Evolutionary conservation across 1,140 invertebrate genomes (phyloP), one percentile per base, ranked within the genome.

Genomic region (Augochlora pura): DNA sequence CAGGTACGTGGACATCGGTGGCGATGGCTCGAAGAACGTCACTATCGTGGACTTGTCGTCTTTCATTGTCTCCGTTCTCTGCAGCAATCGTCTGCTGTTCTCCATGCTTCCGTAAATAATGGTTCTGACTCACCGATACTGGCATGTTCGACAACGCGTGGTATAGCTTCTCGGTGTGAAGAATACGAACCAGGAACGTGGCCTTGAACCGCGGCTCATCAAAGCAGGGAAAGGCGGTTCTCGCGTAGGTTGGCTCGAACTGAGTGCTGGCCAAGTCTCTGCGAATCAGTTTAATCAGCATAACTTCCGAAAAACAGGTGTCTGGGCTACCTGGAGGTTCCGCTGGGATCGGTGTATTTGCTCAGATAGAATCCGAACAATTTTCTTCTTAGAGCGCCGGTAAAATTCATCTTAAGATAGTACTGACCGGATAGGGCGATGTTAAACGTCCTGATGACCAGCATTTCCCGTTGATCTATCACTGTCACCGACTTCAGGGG

Each of bases 121-220:
- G 42, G 42, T 39, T 16, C 21, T 1, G 6, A 66, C 80, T 71
- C 42, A 81, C 80, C 10, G 32, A 14, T 6, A 70, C 57, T 8
- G 75, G 80, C 80, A 81, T 81, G 9, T 81, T 81, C 0, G 80
- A 81, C 10, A 54, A n/a, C 8, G 75, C 75, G 4, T 42, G 80
- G n/a, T 78, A 81, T 8, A 32, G 52, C 18, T 60, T 80, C 96
- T 97, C n/a, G 98, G 92, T 0, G 93, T 81, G 62, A 54, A 86
- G 65, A 18, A 84, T 63, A 14, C 93, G 95, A 18, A 98, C 95
- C 60, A 94, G 91, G 90, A 98, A 99, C 9, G 94, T 96, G 0
- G 98, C 96, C 90, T 99, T 99, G 88, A 97, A 94, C 6, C 93
- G 94, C 0, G 98, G 98, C 89, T 99, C 98, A 89, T 99, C 98